Percentiles rank a stretch among this genome's conserved stretches.
Evolutionary conservation across 2,888 invertebrate species (phyloP).

Genomic region (Ernsta delagoae): DNA sequence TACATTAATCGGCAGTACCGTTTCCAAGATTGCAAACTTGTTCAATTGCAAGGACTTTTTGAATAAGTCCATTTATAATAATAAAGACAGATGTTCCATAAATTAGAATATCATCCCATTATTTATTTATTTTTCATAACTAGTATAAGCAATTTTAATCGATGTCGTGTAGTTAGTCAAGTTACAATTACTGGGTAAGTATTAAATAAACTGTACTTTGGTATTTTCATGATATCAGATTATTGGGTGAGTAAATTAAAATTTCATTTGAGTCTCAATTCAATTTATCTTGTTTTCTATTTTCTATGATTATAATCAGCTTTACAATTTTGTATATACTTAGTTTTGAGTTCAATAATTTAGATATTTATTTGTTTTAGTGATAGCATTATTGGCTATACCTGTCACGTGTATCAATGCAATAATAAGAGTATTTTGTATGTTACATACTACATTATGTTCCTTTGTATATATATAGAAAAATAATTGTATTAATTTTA

Average conservation of each 20-base stretch:
- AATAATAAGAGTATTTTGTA: constrained; percentile 68
- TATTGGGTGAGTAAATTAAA: not conserved
- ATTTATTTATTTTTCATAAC: constrained; percentile 28
- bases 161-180: constrained; percentile 30
- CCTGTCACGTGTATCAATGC: constrained; percentile 61
- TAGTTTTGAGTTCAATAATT: constrained; percentile 7
- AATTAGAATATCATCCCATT: constrained; percentile 15
- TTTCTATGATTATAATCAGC: not conserved
- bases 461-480: constrained; percentile 75
- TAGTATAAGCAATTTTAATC: constrained; percentile 29
- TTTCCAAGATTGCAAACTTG: too few relatives aligned
- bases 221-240: constrained; percentile 10
- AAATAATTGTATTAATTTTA: constrained; percentile 49
- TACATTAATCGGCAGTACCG: too few relatives aligned
- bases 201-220: constrained; percentile 21
- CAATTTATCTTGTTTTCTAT: constrained; percentile 43
- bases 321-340: constrained; percentile 13
- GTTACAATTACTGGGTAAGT: constrained; percentile 28
- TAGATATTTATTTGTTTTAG: constrained; percentile 38
- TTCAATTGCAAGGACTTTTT: too few relatives aligned
- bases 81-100: constrained; percentile 16
- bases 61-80: too few relatives aligned
- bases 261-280: constrained; percentile 23
- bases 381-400: constrained; percentile 7
- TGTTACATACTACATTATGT: constrained; percentile 54